Evolutionary conservation across 2,888 invertebrate species (phyloP).

Genomic region (Caradrina kadenii): DNA sequence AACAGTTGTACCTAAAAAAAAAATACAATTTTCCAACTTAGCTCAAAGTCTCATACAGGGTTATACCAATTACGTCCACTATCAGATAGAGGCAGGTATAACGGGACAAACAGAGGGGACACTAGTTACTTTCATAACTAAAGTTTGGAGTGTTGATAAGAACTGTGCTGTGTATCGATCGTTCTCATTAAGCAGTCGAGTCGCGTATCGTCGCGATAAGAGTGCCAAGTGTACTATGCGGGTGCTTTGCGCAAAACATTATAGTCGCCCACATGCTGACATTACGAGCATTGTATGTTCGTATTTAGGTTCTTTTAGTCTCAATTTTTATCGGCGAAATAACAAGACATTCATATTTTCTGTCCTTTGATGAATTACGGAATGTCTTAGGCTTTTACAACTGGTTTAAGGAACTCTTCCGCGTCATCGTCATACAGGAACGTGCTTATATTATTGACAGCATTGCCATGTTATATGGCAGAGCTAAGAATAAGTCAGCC

Average conservation of each 20-base stretch:
- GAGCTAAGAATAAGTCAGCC: neutral
- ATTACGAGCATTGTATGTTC: slow-evolving; percentile 40
- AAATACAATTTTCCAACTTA: neutral
- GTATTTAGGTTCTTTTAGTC: slow-evolving; percentile 12
- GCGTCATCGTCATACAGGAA: no score
- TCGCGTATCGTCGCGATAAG: slow-evolving; percentile 74
- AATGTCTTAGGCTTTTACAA: neutral
- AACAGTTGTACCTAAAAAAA: neutral
- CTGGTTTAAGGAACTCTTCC: neutral
- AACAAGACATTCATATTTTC: neutral
- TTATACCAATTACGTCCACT: slow-evolving; percentile 39
- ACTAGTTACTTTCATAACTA: slow-evolving; percentile 77
- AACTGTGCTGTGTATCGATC: slow-evolving; percentile 74
- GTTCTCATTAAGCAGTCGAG: slow-evolving; percentile 82
- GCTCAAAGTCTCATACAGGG: slow-evolving; percentile 7
- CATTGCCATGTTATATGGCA: neutral
- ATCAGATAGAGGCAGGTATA: slow-evolving; percentile 39
- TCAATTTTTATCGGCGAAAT: neutral
- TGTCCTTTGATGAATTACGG: neutral
- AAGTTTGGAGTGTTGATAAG: slow-evolving; percentile 88
- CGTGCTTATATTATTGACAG: neutral
- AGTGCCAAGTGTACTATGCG: slow-evolving; percentile 74
- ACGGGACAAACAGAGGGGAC: slow-evolving; percentile 65
- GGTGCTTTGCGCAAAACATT: slow-evolving; percentile 76
- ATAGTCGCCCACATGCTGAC: slow-evolving; percentile 70